Percentiles rank a stretch among this genome's conserved stretches.
Evolutionary conservation across 2,888 invertebrate species (phyloP).

Genomic region (Microctonus brassicae): DNA sequence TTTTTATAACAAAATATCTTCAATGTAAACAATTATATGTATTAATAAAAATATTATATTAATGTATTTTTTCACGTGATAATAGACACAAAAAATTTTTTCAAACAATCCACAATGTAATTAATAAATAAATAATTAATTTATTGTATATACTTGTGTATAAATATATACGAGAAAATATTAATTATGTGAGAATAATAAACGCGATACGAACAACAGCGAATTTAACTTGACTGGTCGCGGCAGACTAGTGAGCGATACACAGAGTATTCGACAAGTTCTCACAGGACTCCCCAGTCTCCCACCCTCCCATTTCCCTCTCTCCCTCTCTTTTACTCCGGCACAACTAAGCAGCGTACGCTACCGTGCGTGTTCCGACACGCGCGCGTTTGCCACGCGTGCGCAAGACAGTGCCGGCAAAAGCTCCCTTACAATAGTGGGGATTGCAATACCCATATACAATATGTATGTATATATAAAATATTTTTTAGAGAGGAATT

Average conservation of each 20-base stretch:
- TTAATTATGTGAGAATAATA: constrained; percentile 7
- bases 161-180: background rate
- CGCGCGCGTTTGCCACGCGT: constrained; percentile 56
- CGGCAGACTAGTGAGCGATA: constrained; percentile 53
- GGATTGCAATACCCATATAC: background rate
- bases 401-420: constrained; percentile 54
- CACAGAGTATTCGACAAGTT: constrained; percentile 49
- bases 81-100: too few species aligned
- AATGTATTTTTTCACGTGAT: too few species aligned
- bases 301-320: constrained; percentile 29
- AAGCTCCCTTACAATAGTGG: background rate
- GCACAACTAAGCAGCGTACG: constrained; percentile 33
- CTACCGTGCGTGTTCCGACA: constrained; percentile 49
- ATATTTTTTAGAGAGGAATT: too few species aligned
- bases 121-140: too few species aligned
- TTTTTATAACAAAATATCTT: too few species aligned
- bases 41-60: too few species aligned
- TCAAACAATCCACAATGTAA: too few species aligned
- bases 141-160: background rate
- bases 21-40: too few species aligned
- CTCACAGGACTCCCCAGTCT: constrained; percentile 25
- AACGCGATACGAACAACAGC: constrained; percentile 33
- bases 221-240: constrained; percentile 53
- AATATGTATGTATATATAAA: background rate
- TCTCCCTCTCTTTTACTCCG: too few species aligned